Evolutionary conservation across 2,797 vertebrate genomes (phyloP).

Genomic region (Natrix natrix): DNA sequence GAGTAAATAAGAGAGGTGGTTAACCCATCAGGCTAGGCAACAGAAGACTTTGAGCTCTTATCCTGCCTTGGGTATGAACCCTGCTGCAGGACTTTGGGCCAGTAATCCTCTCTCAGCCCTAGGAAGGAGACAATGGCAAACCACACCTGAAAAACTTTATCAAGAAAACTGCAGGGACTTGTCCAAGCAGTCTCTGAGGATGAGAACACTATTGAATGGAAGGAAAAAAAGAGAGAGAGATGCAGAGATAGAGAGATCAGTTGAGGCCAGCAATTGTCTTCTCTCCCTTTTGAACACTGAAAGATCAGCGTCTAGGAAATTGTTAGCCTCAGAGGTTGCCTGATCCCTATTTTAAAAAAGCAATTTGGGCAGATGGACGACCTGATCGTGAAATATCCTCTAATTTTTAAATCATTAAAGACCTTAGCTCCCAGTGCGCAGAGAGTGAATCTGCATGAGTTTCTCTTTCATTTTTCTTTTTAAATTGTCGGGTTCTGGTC

Average conservation of each 20-base stretch:
- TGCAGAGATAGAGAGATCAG: neutral
- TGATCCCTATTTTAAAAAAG: neutral
- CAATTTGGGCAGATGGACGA: neutral
- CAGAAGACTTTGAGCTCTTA: neutral
- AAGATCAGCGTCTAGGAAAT: neutral
- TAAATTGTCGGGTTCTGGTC: neutral
- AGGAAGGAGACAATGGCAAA: neutral
- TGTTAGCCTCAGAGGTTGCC: neutral
- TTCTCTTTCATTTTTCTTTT: neutral
- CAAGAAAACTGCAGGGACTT: neutral
- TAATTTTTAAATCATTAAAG: neutral
- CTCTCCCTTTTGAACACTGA: neutral
- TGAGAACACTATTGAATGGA: neutral
- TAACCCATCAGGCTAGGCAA: neutral
- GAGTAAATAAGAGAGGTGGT: neutral
- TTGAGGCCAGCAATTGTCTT: neutral
- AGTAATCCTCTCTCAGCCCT: neutral
- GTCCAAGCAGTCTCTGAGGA: neutral
- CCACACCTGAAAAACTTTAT: neutral
- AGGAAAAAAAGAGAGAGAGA: neutral
- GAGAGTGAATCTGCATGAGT: neutral
- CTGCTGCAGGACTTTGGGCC: neutral
- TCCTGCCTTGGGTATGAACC: neutral
- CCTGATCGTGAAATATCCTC: neutral
- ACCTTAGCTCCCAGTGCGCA: neutral